Conservation (phyloP, 2,113 vertebrate species). For the Nerophis ophidion region DNA sequence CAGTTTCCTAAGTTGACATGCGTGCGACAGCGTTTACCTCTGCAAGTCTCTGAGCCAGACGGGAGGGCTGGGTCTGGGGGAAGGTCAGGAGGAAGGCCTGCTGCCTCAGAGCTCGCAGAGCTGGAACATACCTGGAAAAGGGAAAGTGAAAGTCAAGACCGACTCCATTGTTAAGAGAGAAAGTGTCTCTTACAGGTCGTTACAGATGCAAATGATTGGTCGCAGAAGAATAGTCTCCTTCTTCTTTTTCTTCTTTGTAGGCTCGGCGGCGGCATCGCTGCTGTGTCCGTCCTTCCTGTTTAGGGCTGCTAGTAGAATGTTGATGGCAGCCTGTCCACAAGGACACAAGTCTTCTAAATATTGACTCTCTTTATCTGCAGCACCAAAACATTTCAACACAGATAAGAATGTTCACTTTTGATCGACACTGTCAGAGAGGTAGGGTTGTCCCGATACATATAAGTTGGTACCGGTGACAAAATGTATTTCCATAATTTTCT, state of each 20-base stretch:
- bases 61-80: slow-evolving; percentile 79
- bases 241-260: slow-evolving; percentile 67
- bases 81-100: slow-evolving; percentile 84
- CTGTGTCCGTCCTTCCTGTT: slow-evolving; percentile 75
- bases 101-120: slow-evolving; percentile 83
- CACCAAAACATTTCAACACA: no score
- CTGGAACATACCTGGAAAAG: slow-evolving; percentile 79
- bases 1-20: not conserved
- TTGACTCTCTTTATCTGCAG: no score
- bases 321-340: slow-evolving; percentile 79
- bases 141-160: not conserved
- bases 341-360: not conserved
- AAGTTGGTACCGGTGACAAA: no score
- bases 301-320: slow-evolving; percentile 76
- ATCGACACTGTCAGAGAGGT: not conserved
- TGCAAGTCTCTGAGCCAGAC: slow-evolving; percentile 84
- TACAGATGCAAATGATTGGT: slow-evolving; percentile 96
- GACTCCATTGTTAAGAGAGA: not conserved
- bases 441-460: no score
- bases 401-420: no score
- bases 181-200: slow-evolving; percentile 80
- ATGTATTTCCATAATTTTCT: no score
- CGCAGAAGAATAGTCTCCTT: slow-evolving; percentile 76
- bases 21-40: slow-evolving; percentile 71
- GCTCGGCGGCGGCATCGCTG: slow-evolving; percentile 30